Evolutionary conservation across 2,797 vertebrate species (phyloP).

Genomic region (Enteromius mattozi): DNA sequence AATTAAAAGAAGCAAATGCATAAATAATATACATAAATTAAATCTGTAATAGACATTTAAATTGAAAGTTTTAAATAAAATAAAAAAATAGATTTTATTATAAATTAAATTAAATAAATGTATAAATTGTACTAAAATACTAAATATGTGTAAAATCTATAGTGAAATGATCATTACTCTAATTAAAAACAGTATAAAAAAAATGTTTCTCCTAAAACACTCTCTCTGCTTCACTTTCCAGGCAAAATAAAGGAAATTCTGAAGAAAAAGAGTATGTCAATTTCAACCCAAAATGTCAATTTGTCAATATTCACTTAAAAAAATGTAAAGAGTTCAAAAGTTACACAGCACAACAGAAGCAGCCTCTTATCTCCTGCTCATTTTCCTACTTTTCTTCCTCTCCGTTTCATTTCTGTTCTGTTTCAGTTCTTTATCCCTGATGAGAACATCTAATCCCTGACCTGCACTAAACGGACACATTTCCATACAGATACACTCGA

Average conservation of each 20-base stretch:
- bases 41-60: neutral
- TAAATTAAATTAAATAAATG: neutral
- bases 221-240: neutral
- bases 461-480: neutral
- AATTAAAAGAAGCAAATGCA: too few species aligned
- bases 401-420: neutral
- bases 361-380: neutral
- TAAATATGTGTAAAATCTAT: too few species aligned
- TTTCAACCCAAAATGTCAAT: neutral
- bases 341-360: neutral
- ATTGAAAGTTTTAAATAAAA: neutral
- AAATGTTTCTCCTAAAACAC: neutral
- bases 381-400: neutral
- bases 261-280: neutral
- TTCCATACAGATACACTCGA: neutral
- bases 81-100: neutral
- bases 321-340: neutral
- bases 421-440: neutral
- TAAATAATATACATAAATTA: neutral
- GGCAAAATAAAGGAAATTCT: neutral
- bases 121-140: neutral
- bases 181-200: neutral
- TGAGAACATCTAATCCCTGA: constrained; percentile 15
- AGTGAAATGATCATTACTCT: neutral
- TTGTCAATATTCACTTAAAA: neutral